Evolutionary conservation across 1,140 invertebrate genomes (phyloP).

Genomic region (Zaprionus davidi): DNA sequence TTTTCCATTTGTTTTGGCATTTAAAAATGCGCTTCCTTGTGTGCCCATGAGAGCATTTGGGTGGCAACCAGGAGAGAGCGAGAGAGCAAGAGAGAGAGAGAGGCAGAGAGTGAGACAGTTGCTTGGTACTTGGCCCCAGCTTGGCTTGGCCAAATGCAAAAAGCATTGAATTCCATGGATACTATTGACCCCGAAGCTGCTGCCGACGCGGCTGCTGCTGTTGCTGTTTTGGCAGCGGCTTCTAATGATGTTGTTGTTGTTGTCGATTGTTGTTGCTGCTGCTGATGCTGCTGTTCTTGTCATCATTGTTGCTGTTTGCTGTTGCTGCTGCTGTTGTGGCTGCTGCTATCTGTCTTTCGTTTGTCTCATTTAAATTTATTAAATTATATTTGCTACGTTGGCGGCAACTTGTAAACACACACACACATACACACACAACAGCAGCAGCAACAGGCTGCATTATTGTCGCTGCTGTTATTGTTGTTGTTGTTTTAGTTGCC

Average conservation of each 20-base stretch:
- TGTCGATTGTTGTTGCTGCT: constrained; percentile 23
- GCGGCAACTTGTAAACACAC: constrained; percentile 38
- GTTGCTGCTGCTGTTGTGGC: constrained; percentile 21
- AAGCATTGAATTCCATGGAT: constrained; percentile 79
- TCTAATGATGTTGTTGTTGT: constrained; percentile 69
- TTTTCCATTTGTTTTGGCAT: constrained; percentile 82
- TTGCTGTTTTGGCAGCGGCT: constrained; percentile 45
- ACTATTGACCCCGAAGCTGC: constrained; percentile 72
- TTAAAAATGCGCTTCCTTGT: constrained; percentile 82
- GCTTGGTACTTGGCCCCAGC: constrained; percentile 30
- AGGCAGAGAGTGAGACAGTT: constrained; percentile 3
- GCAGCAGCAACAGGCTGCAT: constrained; percentile 30
- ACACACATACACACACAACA: constrained; percentile 4
- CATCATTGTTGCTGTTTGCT: constrained; percentile 48
- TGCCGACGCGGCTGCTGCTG: constrained; percentile 13
- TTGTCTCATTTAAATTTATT: constrained; percentile 77
- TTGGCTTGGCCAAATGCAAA: constrained; percentile 57
- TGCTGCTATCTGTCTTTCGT: constrained; percentile 35
- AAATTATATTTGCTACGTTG: constrained; percentile 63
- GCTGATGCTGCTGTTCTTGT: constrained; percentile 36
- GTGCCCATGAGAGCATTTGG: constrained; percentile 32
- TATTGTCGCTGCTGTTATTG: constrained; percentile 16
- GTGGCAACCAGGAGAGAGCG: constrained; percentile 3
- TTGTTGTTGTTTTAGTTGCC: constrained; percentile 23
- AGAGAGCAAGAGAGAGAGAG: constrained; percentile 1